Evolutionary conservation across 2,113 vertebrate genomes (phyloP), one percentile per base, ranked within the genome.

Genomic region (Vicugna pacos): DNA sequence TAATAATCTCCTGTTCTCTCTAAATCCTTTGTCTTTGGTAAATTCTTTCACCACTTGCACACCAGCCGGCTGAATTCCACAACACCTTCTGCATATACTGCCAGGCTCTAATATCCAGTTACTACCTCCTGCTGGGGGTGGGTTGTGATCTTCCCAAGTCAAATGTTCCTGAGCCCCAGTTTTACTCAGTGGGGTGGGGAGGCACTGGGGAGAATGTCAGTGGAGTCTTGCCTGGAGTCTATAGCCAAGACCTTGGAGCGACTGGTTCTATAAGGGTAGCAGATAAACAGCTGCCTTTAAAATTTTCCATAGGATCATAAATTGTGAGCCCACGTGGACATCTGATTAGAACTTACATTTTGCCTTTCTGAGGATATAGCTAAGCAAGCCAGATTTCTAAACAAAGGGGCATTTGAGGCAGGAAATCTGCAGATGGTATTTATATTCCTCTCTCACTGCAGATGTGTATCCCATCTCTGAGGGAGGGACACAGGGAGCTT

Each of bases 371-470:
- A 88, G 48, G 52, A 26, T 19, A 24, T 14, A 42, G 73, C 38
- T 62, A 84, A 92, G 62, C 46, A 89, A 65, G 20, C 32, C 38
- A 26, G 46, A 84, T 88, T 75, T 88, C 28, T 82, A 64, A 90
- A 94, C 32, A 85, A 82, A 87, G 54, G 50, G 32, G 8, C 11
- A 52, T 80, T 60, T 64, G 64, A 54, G 52, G 54, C 56, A 90
- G 76, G 38, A 64, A 28, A 76, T 72, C 88, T n/a, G 24, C 30
- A 94, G 70, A 70, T 91, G 46, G 62, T 38, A 69, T 87, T 93
- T 93, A 50, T 58, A 93, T 96, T 81, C 15, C 35, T 94, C 52
- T 95, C 52, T 77, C 38, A 69, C 11, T 35, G 76, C 32, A 87
- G 87, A 48, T 84, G 35, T 89, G 52, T 8, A 48, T 38, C 16